Evolutionary conservation across 2,888 invertebrate genomes (phyloP), one percentile per base, ranked within the genome.

Genomic region (Bugulina stolonifera): DNA sequence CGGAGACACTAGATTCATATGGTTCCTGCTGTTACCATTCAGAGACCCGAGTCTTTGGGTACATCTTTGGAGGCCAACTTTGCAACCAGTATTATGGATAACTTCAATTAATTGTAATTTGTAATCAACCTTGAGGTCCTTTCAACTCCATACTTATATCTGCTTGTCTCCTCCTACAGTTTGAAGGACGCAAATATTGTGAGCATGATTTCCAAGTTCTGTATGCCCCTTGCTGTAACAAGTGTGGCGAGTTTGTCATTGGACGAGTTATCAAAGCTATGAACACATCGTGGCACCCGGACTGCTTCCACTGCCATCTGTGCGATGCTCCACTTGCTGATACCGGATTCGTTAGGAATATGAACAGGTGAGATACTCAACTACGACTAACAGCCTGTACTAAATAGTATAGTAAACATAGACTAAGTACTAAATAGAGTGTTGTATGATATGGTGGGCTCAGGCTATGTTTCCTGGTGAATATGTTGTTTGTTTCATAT

Each of bases 181-280:
- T 97, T 84, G 99, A 99, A 85, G 97, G 96, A 0, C 89, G 99
- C 76, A 99, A 98, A 85, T 99, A 99, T 84, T 99, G 99, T 82
- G 97, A 98, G 86, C 93, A 95, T 83, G 98, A 99, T 85, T 99
- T 99, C 83, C 97, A 99, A 85, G 96, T 96, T 29, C 87, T 96
- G 5, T 96, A 94, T 87, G 93, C 95, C 71, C 92, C 99, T 71
- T 92, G 94, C 86, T 92, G 91, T 81, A 87, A 86, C 52, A 87
- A 87, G 79, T 94, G 94, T 85, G 91, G 91, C 32, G 95, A 96
- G 85, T 99, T 99, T 84, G 94, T 99, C 74, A 94, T 98, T 82
- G 99, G 99, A 0, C 90, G 99, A 73, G 99, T 99, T 69, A 99
- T 99, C 82, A 99, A 99, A 85, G 99, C 99, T 0, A 97, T 99